Base-by-base conservation (phyloP, 2,888 invertebrate species). In the Acleris literana region DNA sequence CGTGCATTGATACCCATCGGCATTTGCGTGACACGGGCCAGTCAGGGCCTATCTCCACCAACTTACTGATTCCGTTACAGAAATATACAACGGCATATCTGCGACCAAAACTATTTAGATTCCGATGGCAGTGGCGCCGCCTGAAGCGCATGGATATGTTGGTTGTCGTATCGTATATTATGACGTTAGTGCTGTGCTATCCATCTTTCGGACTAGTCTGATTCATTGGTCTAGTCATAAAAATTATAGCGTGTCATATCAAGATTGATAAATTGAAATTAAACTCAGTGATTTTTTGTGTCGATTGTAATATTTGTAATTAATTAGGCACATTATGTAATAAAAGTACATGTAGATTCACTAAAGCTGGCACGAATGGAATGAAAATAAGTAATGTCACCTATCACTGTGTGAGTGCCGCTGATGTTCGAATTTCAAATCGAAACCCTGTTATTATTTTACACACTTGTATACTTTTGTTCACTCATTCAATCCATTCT, bases 1-100 rank as follows among this genome's bases (percentile, higher is more conserved):
- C n/a, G 22, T 57, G 44, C n/a, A 11, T 46, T n/a, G 57, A 64
- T 58, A 48, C 9, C 46, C 11, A 64, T 64, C 58, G 54, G 3
- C 2, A 64, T 53, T 57, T 3, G 52, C 33, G 57, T 64, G 58
- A 22, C 22, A 20, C 9, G 33, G 46, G 43, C 51, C 20, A 49
- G 55, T 56, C 39, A 39, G 49, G 49, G 4, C 17, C 33, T 20
- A 48, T 22, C 17, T 6, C 18, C 22, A 56, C 56, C 56, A 25
- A 46, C 17, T 25, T 46, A 46, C 7, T 1, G 20, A 22, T 39
- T 16, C 20, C 20, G n/a, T 39, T 43, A 43, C 39, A 6, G 9
- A 55, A 55, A 55, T 16, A 16, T 5, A 20, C 7, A 55, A 3
- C 9, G 7, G 5, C 43, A 1, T 55, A 16, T 16, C 39, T 16